Base-by-base conservation (phyloP, 2,888 invertebrate genomes). In the Heliconius cydno region DNA sequence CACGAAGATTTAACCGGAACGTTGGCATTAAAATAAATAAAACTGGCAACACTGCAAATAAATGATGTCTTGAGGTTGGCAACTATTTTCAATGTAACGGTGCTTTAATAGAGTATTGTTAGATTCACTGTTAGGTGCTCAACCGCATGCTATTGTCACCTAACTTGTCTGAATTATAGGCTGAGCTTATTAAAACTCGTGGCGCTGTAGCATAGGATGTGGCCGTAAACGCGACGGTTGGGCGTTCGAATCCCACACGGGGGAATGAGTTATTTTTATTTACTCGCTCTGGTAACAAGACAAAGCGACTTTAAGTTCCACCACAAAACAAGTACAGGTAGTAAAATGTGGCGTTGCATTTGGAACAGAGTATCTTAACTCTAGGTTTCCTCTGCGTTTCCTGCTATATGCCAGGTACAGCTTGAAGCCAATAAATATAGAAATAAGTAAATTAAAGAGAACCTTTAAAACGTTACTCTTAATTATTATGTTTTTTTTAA, bases 51-150 rank as follows among this genome's bases (percentile, higher is more conserved):
- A 72, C n/a, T 57, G 22, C 3, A 57, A n/a, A 72, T 34, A 75
- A 66, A 46, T 75, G 65, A 41, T 41, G 66, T 75, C 25, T 70
- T 70, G 70, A 68, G 70, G 77, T 63, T 70, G 15, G 57, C 38
- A 57, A 60, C 77, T 13, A 15, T 28, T 68, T 34, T 68, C 66
- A 66, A 76, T 70, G 12, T 57, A 70, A 70, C 77, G 70, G 77
- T 77, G 57, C 70, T 60, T 12, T 60, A 70, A 77, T 77, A 60
- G 77, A 57, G 57, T 70, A 77, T 77, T 77, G 70, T 77, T 77
- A 38, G 77, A 9, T 52, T 60, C 25, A 70, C 70, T 68, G 66
- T 60, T 70, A 76, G 52, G 22, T 65, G 41, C 67, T 30, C 34
- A 65, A 70, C 70, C 46, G 41, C 66, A 52, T 52, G 46, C 25